Conservation (phyloP, 2,113 vertebrate species). For the Barnardius zonarius region DNA sequence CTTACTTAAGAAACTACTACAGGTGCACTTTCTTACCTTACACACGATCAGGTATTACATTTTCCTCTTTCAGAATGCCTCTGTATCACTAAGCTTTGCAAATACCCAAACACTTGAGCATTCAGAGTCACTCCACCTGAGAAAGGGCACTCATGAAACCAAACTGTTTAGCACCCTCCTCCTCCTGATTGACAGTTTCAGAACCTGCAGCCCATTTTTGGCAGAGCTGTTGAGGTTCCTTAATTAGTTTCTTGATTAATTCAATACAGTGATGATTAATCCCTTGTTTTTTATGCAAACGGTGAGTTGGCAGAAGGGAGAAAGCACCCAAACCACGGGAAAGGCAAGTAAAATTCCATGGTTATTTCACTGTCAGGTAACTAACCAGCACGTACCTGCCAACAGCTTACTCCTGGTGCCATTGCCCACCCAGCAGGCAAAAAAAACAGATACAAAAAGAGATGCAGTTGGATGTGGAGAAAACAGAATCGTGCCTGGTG, state of each 20-base stretch:
- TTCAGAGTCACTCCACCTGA: background rate
- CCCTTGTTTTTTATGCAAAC: background rate
- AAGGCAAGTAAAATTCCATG: background rate
- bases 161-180: background rate
- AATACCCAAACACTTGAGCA: background rate
- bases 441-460: background rate
- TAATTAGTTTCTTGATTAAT: background rate
- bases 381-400: background rate
- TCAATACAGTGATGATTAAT: background rate
- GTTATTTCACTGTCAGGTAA: background rate
- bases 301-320: background rate
- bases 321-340: background rate
- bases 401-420: background rate
- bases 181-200: background rate
- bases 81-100: background rate
- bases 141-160: background rate
- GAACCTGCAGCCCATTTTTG: background rate
- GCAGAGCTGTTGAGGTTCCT: background rate
- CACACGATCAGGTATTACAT: accelerated
- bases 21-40: background rate
- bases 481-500: background rate
- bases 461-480: background rate
- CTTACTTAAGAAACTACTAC: background rate
- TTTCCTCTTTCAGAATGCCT: background rate
- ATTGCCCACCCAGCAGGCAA: background rate